A percentile compares a stretch with the other conserved stretches of the same genome.
Evolutionary conservation across 2,113 vertebrate species (phyloP).

Genomic region (Falco punctatus): DNA sequence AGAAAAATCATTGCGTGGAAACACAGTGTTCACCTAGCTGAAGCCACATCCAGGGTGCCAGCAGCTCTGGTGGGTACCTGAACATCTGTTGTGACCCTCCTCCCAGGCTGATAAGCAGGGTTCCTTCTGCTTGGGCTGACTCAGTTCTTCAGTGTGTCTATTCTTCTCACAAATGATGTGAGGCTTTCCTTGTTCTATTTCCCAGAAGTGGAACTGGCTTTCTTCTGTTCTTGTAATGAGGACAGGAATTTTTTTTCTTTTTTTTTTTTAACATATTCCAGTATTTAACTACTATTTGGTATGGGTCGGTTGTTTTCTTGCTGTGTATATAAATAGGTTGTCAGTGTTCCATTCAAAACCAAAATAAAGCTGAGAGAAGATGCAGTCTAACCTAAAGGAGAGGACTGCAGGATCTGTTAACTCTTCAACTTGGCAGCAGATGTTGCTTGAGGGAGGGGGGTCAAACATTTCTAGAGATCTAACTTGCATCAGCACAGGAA

Average conservation of each 20-base stretch:
- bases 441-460: neutral
- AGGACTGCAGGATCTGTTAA: neutral
- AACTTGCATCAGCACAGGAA: neutral
- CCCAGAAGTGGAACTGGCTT: neutral
- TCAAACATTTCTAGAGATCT: neutral
- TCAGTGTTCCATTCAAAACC: neutral
- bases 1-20: neutral
- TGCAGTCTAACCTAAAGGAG: neutral
- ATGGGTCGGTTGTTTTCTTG: neutral
- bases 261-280: neutral
- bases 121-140: neutral
- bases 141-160: neutral
- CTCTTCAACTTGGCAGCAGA: neutral
- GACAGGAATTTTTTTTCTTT: neutral
- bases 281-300: neutral
- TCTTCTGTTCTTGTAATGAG: neutral
- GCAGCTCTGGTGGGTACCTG: neutral
- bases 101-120: neutral
- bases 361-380: neutral
- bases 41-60: neutral
- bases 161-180: neutral
- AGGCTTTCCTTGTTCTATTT: neutral
- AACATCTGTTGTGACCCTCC: neutral
- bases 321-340: neutral
- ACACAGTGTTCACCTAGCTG: neutral